Percentiles rank a stretch among this genome's conserved stretches.
These are phyloP conservation scores for Damaliscus lunatus DNA, from an alignment of 2,113 vertebrate species.

Conservation along the genomic window DNA sequence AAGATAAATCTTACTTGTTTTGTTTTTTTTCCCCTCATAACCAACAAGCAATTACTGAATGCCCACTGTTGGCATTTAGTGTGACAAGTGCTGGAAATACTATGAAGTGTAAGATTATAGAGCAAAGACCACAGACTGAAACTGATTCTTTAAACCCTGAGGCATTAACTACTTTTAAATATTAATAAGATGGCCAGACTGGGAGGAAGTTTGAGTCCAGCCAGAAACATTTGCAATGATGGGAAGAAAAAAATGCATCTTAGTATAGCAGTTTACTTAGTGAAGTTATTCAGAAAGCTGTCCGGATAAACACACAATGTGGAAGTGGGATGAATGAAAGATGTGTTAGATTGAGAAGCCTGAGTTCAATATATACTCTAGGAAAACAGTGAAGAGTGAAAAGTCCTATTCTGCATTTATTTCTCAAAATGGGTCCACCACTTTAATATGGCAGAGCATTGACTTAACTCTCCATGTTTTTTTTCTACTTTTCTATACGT, in stretches of 20 bases:
- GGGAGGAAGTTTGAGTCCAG: neutral
- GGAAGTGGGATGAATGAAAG: neutral
- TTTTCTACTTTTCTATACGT: neutral
- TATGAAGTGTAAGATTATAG: neutral
- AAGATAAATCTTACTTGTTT: neutral
- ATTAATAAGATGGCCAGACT: neutral
- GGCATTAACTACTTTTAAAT: neutral
- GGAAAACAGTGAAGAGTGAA: neutral
- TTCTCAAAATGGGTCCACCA: neutral
- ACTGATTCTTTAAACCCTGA: neutral
- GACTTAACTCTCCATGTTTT: neutral
- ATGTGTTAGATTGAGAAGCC: neutral
- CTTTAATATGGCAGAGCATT: neutral
- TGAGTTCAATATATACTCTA: neutral
- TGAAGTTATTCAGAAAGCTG: neutral
- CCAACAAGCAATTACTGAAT: neutral
- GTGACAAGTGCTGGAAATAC: neutral
- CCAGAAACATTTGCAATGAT: neutral
- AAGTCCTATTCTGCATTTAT: neutral
- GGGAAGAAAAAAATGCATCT: neutral
- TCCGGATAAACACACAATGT: neutral
- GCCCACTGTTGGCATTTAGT: neutral
- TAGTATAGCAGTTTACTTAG: neutral
- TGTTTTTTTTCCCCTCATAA: neutral
- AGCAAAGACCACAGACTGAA: neutral